Evolutionary conservation across 2,888 invertebrate species (phyloP), one percentile per base, ranked within the genome.

Genomic region (Chloroclystis v-ata): DNA sequence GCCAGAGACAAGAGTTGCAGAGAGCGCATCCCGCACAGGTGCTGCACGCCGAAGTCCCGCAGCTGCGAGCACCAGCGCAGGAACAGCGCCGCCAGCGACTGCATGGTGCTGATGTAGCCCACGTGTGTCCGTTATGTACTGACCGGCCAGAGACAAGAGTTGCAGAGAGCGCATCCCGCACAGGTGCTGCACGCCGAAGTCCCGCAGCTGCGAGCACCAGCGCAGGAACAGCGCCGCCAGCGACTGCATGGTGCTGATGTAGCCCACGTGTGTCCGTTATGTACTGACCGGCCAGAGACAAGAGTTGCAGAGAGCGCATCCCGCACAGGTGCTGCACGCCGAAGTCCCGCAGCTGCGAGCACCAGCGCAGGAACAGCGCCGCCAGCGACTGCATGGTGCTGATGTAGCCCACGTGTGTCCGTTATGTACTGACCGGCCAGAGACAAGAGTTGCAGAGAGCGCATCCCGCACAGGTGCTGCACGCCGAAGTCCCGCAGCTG

Each of bases 1-100:
- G n/a, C n/a, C 55, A 98, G 85, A 0, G 97, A 98, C 30, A 98
- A 91, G 12, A 95, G 93, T 80, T 95, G 95, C 52, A 98, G 89
- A 65, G 95, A 95, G 65, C 96, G 91, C 97, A 98, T 97, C 58
- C 95, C 95, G 78, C 97, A 97, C 47, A 98, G 89, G 77, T 97
- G 97, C 78, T 97, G 97, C 56, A 98, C 91, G 56, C 97, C 97
- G 72, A 97, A 96, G 85, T 98, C 97, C 52, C 97, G 90, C 51
- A 98, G 92, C 88, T 97, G 97, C 33, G 96, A 94, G 82, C 97
- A 98, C 97, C 97, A 98, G 62, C 98, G 92, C 61, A 98, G 89
- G 84, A 95, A 97, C 65, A 98, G 89, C 42, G 95, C 94, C 46
- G 92, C 93, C 57, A 98, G 89, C 38, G 97, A 95, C 69, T 96